These are phyloP conservation scores for Urocyon cinereoargenteus DNA, from an alignment of 2,797 vertebrate genomes.

Conservation along the genomic window DNA sequence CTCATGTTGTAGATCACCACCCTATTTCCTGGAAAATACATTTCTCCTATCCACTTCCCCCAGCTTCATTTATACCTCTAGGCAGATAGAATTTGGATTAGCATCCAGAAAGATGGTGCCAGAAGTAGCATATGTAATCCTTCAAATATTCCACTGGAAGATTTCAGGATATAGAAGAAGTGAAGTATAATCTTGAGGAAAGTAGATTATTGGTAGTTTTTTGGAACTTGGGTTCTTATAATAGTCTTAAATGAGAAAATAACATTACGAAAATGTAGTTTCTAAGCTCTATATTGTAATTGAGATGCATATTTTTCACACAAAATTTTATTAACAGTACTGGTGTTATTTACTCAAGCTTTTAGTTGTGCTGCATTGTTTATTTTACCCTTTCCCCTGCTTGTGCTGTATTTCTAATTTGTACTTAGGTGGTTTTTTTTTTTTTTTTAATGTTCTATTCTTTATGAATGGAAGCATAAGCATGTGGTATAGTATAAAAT, in stretches of 20 bases:
- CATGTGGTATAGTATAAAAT: slow-evolving; percentile 60
- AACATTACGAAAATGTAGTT: background rate
- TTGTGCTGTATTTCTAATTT: slow-evolving; percentile 27
- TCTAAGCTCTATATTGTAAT: background rate
- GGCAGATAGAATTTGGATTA: background rate
- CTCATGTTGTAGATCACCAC: background rate
- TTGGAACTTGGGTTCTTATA: background rate
- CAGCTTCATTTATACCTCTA: background rate
- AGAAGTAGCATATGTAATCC: background rate
- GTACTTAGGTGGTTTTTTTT: background rate
- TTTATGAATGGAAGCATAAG: slow-evolving; percentile 74
- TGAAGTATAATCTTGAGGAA: background rate
- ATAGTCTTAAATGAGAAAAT: slow-evolving; percentile 17
- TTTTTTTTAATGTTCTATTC: background rate
- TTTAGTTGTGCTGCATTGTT: background rate
- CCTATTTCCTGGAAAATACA: background rate
- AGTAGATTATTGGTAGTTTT: background rate
- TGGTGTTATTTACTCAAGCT: background rate
- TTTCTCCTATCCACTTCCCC: background rate
- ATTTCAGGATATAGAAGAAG: background rate
- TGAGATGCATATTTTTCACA: background rate
- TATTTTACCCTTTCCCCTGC: background rate
- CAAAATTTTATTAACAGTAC: background rate
- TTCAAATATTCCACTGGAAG: background rate
- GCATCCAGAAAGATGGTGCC: background rate